Evolutionary conservation across 1,140 invertebrate species (phyloP).

Genomic region (Macrobrachium rosenbergii): DNA sequence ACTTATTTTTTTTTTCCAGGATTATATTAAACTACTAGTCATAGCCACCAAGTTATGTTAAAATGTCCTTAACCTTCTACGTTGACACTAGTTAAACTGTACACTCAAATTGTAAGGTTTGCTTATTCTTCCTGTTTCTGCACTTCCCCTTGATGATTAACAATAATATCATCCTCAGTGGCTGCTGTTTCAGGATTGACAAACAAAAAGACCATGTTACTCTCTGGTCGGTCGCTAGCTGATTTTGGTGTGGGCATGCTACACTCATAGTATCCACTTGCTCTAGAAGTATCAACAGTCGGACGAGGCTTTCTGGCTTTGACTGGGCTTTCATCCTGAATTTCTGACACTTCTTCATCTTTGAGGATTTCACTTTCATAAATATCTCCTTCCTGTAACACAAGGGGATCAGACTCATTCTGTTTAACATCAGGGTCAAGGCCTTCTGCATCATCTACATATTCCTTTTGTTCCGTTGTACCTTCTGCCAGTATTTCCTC

Average conservation of each 20-base stretch:
- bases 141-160: conserved; percentile 29
- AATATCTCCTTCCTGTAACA: conserved; percentile 14
- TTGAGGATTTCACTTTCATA: not conserved
- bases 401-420: too few relatives aligned
- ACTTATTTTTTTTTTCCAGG: too few relatives aligned
- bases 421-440: not conserved
- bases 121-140: not conserved
- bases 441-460: not conserved
- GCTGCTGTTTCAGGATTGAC: conserved; percentile 41
- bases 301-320: conserved; percentile 31
- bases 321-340: not conserved
- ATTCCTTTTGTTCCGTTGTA: not conserved
- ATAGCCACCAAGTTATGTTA: too few relatives aligned
- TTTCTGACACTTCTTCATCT: not conserved
- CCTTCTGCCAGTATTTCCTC: not conserved
- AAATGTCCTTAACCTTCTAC: too few relatives aligned
- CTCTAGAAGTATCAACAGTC: conserved; percentile 40
- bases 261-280: conserved; percentile 49
- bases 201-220: conserved; percentile 50
- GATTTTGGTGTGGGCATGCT: conserved; percentile 54
- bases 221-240: conserved; percentile 18
- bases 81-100: not conserved
- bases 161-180: conserved; percentile 34
- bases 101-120: not conserved
- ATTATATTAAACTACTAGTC: too few relatives aligned